Evolutionary conservation across 2,113 vertebrate species (phyloP).

Genomic region (Varanus salvator): DNA sequence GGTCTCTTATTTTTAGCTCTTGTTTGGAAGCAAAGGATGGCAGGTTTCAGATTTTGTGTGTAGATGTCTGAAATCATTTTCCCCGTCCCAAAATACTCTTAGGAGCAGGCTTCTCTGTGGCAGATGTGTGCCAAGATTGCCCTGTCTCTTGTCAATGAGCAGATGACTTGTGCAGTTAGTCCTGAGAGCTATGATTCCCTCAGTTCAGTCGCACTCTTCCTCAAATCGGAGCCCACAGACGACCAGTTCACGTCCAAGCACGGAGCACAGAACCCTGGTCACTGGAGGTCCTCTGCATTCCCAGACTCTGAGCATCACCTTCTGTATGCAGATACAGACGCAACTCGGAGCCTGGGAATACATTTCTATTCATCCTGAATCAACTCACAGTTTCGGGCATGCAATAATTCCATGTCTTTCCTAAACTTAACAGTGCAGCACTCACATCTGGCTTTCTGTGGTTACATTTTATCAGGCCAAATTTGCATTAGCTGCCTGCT

Average conservation of each 20-base stretch:
- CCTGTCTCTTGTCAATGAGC: neutral
- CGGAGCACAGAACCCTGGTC: neutral
- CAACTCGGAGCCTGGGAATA: too few relatives aligned
- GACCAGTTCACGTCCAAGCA: neutral
- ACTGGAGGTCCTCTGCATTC: neutral
- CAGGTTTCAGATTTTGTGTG: neutral
- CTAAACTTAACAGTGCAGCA: neutral
- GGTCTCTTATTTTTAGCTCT: slow-evolving; percentile 1
- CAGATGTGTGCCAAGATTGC: neutral
- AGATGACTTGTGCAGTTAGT: neutral
- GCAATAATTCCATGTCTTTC: neutral
- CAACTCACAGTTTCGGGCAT: neutral
- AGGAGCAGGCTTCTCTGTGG: neutral
- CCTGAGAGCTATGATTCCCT: neutral
- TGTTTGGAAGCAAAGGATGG: slow-evolving; percentile 1
- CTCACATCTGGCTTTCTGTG: neutral
- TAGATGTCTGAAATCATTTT: slow-evolving; percentile 1
- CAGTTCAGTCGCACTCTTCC: neutral
- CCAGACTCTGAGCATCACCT: neutral
- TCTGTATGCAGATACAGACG: neutral
- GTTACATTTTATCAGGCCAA: slow-evolving; percentile 20
- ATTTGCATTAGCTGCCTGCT: neutral
- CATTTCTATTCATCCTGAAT: neutral
- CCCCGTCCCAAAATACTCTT: neutral
- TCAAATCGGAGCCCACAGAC: neutral